Evolutionary conservation across 92 coral and sea anemone species (phyloP).

Genomic region (Phenganax stokvisi): DNA sequence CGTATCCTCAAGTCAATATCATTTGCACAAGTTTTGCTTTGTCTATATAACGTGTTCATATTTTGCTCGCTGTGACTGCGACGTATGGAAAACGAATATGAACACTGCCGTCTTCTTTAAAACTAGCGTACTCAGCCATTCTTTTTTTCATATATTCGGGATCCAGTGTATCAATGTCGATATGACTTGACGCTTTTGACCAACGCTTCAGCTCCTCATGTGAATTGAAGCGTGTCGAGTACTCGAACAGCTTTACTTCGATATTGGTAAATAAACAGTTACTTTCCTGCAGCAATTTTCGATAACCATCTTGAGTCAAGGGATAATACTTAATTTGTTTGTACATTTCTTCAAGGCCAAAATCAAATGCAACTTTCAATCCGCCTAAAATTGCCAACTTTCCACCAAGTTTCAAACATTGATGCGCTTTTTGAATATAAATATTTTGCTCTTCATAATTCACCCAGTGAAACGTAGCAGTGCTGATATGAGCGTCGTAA

Average conservation of each 20-base stretch:
- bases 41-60: no score
- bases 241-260: background rate
- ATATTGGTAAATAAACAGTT: background rate
- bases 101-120: no score
- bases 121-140: no score
- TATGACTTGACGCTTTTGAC: background rate
- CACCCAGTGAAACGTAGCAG: background rate
- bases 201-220: background rate
- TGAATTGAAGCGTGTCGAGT: background rate
- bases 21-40: no score
- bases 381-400: background rate
- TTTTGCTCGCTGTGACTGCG: no score
- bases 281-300: background rate
- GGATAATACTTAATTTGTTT: background rate
- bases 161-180: background rate
- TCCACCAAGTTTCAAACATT: conserved; percentile 4
- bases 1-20: no score
- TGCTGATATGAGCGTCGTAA: conserved; percentile 17
- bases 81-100: no score
- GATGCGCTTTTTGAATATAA: background rate
- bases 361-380: background rate
- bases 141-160: background rate
- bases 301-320: conserved; percentile 7
- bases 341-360: background rate
- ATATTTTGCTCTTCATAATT: background rate